Percentiles rank a stretch among this genome's conserved stretches.
Evolutionary conservation across 2,797 vertebrate species (phyloP).

Genomic region (Amphiprion clarkii): DNA sequence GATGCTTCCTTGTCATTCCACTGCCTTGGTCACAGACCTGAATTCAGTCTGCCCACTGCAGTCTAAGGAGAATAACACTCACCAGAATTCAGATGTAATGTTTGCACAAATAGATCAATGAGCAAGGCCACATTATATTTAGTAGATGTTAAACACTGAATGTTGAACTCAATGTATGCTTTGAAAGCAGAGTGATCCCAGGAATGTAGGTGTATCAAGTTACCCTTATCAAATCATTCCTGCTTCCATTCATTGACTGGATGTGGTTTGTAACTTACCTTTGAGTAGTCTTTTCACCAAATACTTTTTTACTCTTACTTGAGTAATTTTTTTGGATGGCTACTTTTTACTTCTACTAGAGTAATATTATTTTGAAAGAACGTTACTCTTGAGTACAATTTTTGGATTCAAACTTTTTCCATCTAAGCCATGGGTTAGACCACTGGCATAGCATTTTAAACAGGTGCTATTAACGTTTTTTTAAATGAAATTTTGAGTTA

Average conservation of each 20-base stretch:
- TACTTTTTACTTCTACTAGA: too few species aligned
- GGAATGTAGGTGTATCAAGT: neutral
- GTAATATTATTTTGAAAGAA: too few species aligned
- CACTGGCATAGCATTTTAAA: neutral
- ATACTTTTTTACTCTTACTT: too few species aligned
- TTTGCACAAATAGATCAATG: neutral
- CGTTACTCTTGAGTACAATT: too few species aligned
- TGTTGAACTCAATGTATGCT: neutral
- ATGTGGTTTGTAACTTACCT: neutral
- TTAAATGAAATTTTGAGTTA: constrained; percentile 6
- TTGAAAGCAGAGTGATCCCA: neutral
- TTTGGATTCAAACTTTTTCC: neutral
- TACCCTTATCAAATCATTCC: neutral
- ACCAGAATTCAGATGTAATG: constrained; percentile 17
- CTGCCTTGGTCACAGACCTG: constrained; percentile 64
- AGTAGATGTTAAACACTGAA: neutral
- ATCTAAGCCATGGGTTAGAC: neutral
- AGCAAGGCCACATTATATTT: neutral
- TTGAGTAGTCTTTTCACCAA: too few species aligned
- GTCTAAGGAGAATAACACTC: constrained; percentile 34
- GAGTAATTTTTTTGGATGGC: too few species aligned
- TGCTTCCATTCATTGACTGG: neutral
- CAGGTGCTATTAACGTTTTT: constrained; percentile 30
- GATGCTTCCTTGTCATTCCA: constrained; percentile 72
- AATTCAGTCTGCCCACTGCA: constrained; percentile 50